A percentile compares a stretch with the other conserved stretches of the same genome.
phyloP scores from a whole-genome alignment of 2,888 invertebrate genomes.

The Steinernema carpocapsae region DNA sequence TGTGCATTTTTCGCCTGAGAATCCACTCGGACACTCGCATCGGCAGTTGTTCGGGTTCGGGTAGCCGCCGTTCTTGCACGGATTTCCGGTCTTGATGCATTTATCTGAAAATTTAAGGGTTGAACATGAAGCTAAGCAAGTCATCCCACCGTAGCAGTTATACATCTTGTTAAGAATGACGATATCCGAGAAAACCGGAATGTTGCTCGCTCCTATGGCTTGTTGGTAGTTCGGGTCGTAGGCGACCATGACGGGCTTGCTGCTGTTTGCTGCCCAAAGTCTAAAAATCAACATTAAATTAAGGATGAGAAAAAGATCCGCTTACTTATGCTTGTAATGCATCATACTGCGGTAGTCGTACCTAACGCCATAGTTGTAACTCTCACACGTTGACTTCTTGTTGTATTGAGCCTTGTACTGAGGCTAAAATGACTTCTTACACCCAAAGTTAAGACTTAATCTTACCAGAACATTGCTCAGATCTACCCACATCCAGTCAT shows the following conservation, averaged over 20 bases:
- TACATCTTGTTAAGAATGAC: constrained; percentile 47
- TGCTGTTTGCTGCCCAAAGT: constrained; percentile 43
- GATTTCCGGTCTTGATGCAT: constrained; percentile 42
- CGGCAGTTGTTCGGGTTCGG: constrained; percentile 30
- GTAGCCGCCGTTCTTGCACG: constrained; percentile 45
- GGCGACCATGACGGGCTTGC: constrained; percentile 45
- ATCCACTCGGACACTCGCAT: constrained; percentile 2
- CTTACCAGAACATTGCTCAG: not conserved
- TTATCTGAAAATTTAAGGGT: constrained; percentile 37
- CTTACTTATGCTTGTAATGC: constrained; percentile 4
- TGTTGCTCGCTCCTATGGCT: constrained; percentile 49
- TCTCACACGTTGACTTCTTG: not conserved
- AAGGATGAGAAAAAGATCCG: no score
- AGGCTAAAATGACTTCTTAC: not conserved
- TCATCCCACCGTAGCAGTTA: constrained; percentile 44
- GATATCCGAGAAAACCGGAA: constrained; percentile 49
- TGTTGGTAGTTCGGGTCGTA: constrained; percentile 41
- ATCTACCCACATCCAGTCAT: not conserved
- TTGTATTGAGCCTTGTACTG: not conserved
- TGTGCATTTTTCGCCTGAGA: not conserved
- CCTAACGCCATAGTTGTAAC: not conserved
- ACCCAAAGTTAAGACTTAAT: no score
- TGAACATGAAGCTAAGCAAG: not conserved
- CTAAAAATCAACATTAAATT: constrained; percentile 2
- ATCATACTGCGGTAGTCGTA: constrained; percentile 7